phyloP scores from a whole-genome alignment of 2,888 invertebrate genomes.

The Drosophila barbarae region DNA sequence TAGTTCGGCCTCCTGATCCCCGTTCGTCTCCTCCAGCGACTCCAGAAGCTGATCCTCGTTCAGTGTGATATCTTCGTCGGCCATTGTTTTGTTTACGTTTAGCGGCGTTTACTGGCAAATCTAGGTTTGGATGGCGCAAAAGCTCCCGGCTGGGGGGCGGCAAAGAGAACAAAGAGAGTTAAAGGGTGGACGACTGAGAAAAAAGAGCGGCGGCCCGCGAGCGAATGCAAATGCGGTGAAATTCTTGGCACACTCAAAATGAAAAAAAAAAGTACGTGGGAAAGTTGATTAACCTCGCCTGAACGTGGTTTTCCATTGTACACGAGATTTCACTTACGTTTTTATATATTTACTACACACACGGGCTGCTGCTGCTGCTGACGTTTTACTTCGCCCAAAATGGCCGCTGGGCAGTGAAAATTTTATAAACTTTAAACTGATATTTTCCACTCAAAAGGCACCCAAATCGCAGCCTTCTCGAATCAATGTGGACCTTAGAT shows the following conservation, averaged over 20 bases:
- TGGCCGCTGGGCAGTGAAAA: slow-evolving; percentile 60
- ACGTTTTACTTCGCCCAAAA: slow-evolving; percentile 72
- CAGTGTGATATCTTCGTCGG: slow-evolving; percentile 80
- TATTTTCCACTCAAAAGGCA: slow-evolving; percentile 14
- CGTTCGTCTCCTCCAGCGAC: slow-evolving; percentile 80
- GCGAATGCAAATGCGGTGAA: slow-evolving; percentile 11
- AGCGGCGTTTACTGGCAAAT: slow-evolving; percentile 32
- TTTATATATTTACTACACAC: slow-evolving; percentile 19
- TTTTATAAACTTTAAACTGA: slow-evolving; percentile 12
- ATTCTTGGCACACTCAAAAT: neutral
- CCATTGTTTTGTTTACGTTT: slow-evolving; percentile 74
- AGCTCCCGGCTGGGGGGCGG: slow-evolving; percentile 48
- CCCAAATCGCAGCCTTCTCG: neutral
- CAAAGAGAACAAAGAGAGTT: slow-evolving; percentile 18
- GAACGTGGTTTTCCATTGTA: neutral
- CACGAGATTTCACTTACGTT: slow-evolving; percentile 18
- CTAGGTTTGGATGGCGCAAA: slow-evolving; percentile 30
- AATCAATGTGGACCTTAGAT: too few relatives aligned
- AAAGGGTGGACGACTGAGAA: neutral
- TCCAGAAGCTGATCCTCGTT: slow-evolving; percentile 80
- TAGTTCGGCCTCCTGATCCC: slow-evolving; percentile 79
- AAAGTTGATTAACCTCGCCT: neutral
- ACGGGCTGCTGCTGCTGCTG: slow-evolving; percentile 50
- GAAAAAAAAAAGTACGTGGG: neutral
- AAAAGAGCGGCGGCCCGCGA: slow-evolving; percentile 8